phyloP scores from a whole-genome alignment of 2,113 vertebrate species.

The Hyla sarda region DNA sequence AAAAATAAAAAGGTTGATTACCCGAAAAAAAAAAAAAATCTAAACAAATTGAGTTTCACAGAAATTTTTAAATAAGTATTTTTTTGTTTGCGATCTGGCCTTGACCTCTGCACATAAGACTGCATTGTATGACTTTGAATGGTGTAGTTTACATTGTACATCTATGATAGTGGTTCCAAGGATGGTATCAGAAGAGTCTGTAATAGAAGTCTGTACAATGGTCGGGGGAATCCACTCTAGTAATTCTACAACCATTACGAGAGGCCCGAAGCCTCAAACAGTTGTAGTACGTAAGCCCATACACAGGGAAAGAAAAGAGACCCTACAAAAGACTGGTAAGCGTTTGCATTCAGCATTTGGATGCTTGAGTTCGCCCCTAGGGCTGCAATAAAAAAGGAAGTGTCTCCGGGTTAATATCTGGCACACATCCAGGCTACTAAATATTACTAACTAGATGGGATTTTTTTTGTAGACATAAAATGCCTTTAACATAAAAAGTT shows the following conservation, averaged over 20 bases:
- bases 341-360: conserved; percentile 1
- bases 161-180: not conserved
- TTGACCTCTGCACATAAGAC: not conserved
- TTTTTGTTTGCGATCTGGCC: not conserved
- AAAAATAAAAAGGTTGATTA: no score
- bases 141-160: no score
- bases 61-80: no score
- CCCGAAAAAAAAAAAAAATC: no score
- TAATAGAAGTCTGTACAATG: not conserved
- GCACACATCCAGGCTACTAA: not conserved
- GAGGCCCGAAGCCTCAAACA: not conserved
- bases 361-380: conserved; percentile 37
- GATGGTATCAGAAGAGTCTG: not conserved
- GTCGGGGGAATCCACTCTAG: not conserved
- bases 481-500: no score
- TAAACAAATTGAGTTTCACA: no score
- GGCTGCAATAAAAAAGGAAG: not conserved
- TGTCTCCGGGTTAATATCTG: not conserved
- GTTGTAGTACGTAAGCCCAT: not conserved
- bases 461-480: not conserved
- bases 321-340: conserved; percentile 6
- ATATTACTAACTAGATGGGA: not conserved
- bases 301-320: not conserved
- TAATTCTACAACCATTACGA: conserved; percentile 17
- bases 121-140: not conserved